Percentiles rank a stretch among this genome's conserved stretches.
These are phyloP conservation scores for Eretmochelys imbricata DNA, from an alignment of 2,113 vertebrate genomes.

Conservation along the genomic window DNA sequence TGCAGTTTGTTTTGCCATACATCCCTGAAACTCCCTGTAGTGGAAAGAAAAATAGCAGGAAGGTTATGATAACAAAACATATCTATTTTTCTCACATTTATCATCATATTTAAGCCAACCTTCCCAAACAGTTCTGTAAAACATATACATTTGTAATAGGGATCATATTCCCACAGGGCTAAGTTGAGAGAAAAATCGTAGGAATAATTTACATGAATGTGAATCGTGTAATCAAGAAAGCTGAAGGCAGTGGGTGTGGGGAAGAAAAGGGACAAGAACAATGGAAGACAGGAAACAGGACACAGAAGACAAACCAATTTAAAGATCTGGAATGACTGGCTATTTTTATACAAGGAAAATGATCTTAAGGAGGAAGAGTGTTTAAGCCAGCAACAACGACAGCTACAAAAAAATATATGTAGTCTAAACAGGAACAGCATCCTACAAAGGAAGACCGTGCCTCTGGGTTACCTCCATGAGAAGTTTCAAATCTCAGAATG, in stretches of 20 bases:
- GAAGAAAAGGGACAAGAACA: constrained; percentile 63
- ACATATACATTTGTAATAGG: constrained; percentile 52
- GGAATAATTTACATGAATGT: constrained; percentile 54
- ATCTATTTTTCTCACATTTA: constrained; percentile 60
- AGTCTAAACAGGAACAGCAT: constrained; percentile 39
- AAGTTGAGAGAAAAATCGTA: constrained; percentile 24
- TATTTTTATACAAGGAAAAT: constrained; percentile 70
- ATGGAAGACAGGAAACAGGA: constrained; percentile 74
- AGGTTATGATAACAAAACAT: constrained; percentile 51
- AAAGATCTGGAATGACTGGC: constrained; percentile 14
- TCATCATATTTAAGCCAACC: constrained; percentile 58
- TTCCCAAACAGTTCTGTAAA: constrained; percentile 56
- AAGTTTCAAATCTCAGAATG: not conserved
- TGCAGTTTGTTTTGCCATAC: constrained; percentile 60
- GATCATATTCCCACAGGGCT: constrained; percentile 13
- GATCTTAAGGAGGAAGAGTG: constrained; percentile 60
- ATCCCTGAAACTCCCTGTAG: constrained; percentile 54
- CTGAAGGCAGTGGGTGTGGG: constrained; percentile 37
- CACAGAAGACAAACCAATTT: constrained; percentile 60
- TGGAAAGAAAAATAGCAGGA: constrained; percentile 68
- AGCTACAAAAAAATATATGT: not conserved
- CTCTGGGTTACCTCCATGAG: not conserved
- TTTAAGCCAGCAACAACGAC: constrained; percentile 68
- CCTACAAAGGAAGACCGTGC: not conserved
- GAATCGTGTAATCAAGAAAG: constrained; percentile 52